Conservation (phyloP, 1,140 invertebrate species). For the Platorchestia sp. region DNA sequence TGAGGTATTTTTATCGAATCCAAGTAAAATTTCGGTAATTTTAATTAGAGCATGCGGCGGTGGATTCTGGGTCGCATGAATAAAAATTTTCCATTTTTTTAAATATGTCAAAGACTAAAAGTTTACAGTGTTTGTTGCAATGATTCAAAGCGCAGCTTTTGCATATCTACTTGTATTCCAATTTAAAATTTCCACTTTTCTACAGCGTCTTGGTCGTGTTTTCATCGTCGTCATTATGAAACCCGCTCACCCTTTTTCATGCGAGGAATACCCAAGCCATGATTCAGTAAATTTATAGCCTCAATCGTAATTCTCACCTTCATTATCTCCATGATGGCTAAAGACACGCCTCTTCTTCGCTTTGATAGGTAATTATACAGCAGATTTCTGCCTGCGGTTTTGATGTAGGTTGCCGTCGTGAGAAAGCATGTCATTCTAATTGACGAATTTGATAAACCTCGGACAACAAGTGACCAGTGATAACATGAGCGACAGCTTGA, state of each 20-base stretch:
- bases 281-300: constrained; percentile 3
- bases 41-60: not conserved
- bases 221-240: not conserved
- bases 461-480: not conserved
- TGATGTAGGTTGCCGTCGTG: not conserved
- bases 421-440: constrained; percentile 21
- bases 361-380: constrained; percentile 33
- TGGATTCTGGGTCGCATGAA: not conserved
- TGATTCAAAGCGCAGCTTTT: not conserved
- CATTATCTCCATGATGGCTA: not conserved
- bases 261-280: not conserved
- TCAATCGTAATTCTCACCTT: constrained; percentile 21
- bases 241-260: not conserved
- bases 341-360: constrained; percentile 35
- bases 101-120: not conserved
- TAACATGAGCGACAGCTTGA: not conserved
- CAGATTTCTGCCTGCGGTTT: constrained; percentile 10
- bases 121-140: not conserved
- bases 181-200: not conserved
- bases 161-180: not conserved
- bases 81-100: not conserved
- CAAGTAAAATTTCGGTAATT: not conserved
- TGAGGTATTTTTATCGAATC: not conserved
- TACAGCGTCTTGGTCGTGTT: not conserved
- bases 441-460: constrained; percentile 10